These are phyloP conservation scores for Drymodes brunneopygia DNA, from an alignment of 2,113 vertebrate species.

Conservation along the genomic window DNA sequence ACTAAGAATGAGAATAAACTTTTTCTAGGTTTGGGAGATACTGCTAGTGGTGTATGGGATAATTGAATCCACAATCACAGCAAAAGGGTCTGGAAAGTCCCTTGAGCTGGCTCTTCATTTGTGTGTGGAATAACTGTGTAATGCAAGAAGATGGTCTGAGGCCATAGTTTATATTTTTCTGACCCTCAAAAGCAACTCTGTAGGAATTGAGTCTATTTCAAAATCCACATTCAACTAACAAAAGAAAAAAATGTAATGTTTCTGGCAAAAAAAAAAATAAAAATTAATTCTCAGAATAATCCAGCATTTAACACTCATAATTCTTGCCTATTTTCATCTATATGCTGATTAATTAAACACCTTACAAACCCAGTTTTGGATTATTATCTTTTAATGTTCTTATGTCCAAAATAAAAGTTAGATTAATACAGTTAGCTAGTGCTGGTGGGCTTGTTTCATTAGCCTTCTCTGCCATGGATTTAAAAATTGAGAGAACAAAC, in stretches of 20 bases:
- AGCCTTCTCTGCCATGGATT: constrained; percentile 3
- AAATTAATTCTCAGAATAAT: constrained; percentile 18
- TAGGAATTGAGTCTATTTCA: constrained; percentile 17
- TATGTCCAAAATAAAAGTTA: constrained; percentile 39
- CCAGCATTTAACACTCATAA: background rate
- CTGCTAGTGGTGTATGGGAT: background rate
- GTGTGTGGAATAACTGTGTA: background rate
- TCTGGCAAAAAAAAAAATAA: constrained; percentile 12
- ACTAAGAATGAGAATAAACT: background rate
- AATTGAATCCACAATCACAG: background rate
- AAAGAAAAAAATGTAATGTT: background rate
- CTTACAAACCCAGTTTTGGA: background rate
- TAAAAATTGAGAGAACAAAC: constrained; percentile 30
- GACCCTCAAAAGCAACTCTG: background rate
- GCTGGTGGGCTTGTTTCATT: constrained; percentile 30
- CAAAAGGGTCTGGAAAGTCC: background rate
- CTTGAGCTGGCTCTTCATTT: background rate
- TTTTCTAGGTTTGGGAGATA: background rate
- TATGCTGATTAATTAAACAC: constrained; percentile 43
- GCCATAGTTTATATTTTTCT: background rate
- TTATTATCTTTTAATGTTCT: background rate
- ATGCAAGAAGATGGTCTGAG: background rate
- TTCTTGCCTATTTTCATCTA: constrained; percentile 25
- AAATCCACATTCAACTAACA: constrained; percentile 15
- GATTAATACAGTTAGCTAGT: background rate